Evolutionary conservation across 2,113 vertebrate genomes (phyloP).

Genomic region (Dromaius novaehollandiae): DNA sequence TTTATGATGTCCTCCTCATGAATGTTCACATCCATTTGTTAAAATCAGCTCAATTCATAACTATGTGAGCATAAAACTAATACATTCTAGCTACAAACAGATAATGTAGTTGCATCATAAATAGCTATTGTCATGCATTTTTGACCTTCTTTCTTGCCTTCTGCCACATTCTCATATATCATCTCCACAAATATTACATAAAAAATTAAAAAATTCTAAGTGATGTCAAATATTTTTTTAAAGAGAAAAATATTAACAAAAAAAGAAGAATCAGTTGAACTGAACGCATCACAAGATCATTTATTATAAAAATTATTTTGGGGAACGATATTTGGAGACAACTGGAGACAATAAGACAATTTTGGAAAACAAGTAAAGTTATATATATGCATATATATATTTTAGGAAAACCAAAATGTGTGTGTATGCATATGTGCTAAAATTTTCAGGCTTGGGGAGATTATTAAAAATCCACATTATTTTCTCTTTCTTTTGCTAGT

Average conservation of each 20-base stretch:
- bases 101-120: background rate
- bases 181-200: background rate
- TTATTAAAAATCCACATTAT: background rate
- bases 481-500: background rate
- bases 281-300: background rate
- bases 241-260: background rate
- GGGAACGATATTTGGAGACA: background rate
- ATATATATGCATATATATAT: background rate
- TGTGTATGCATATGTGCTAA: fast-evolving
- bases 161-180: background rate
- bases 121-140: background rate
- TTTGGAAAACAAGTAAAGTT: background rate
- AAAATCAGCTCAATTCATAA: background rate
- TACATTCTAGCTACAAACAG: background rate
- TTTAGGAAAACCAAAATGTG: background rate
- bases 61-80: background rate
- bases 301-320: background rate
- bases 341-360: background rate
- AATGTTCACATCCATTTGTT: background rate
- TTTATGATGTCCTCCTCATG: background rate
- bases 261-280: background rate
- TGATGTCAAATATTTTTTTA: background rate
- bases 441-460: background rate
- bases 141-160: background rate
- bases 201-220: background rate